Percentiles rank a stretch among this genome's conserved stretches.
These are phyloP conservation scores for Chanos chanos DNA, from an alignment of 2,797 vertebrate species.

Conservation along the genomic window DNA sequence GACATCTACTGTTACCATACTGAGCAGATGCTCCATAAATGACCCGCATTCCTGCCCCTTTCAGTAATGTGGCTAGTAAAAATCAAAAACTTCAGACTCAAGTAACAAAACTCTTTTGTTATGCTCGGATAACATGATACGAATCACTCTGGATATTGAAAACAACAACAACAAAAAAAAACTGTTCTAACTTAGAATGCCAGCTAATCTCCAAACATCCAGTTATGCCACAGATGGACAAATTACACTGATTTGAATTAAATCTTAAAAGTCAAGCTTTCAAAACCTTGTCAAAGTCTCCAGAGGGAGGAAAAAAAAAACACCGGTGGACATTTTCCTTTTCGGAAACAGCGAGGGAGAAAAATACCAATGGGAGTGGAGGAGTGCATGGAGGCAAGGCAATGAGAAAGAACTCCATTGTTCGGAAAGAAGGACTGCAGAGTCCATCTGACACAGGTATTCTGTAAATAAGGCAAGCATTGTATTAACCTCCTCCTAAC, in stretches of 20 bases:
- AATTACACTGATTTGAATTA: too few relatives aligned
- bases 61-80: conserved; percentile 2
- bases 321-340: conserved; percentile 23
- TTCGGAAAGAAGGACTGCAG: conserved; percentile 59
- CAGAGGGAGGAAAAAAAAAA: conserved; percentile 4
- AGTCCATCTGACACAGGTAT: conserved; percentile 75
- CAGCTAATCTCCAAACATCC: too few relatives aligned
- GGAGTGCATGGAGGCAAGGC: conserved; percentile 36
- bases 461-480: conserved; percentile 69
- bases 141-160: conserved; percentile 16
- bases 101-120: conserved; percentile 33
- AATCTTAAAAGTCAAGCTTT: too few relatives aligned
- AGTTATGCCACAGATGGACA: too few relatives aligned
- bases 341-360: conserved; percentile 47
- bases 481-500: conserved; percentile 53
- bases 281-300: neutral
- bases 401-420: conserved; percentile 72
- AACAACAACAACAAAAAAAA: neutral
- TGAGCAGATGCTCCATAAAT: conserved; percentile 36
- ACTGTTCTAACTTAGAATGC: too few relatives aligned
- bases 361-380: conserved; percentile 44
- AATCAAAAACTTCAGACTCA: conserved; percentile 11
- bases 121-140: conserved; percentile 19
- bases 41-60: conserved; percentile 17
- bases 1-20: conserved; percentile 27